phyloP scores from a whole-genome alignment of 1,140 invertebrate genomes.

The Mamestra configurata region DNA sequence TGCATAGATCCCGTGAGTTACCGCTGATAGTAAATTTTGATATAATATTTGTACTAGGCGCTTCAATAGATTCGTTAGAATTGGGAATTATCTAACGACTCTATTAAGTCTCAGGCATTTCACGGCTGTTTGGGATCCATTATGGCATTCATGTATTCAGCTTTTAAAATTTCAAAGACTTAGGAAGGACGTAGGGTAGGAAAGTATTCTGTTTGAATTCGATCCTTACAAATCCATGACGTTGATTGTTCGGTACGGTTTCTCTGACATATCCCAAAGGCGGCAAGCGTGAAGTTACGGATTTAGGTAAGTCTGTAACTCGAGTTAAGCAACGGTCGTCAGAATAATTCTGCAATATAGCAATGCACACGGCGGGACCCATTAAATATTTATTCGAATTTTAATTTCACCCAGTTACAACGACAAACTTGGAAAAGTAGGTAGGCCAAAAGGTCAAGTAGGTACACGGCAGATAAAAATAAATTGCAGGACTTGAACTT shows the following conservation, averaged over 20 bases:
- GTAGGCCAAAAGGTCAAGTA: conserved; percentile 50
- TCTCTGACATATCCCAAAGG: no score
- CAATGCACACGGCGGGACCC: background rate
- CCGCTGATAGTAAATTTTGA: background rate
- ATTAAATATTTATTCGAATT: conserved; percentile 26
- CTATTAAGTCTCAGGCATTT: no score
- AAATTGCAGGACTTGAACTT: conserved; percentile 60
- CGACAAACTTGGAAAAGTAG: conserved; percentile 33
- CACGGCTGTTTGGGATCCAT: no score
- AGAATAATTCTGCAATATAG: background rate
- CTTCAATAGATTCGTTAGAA: background rate
- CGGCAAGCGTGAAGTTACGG: background rate
- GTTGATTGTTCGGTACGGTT: no score
- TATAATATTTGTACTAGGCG: background rate
- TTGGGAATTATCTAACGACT: no score
- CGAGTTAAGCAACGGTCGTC: background rate
- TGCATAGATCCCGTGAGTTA: no score
- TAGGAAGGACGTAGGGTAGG: no score
- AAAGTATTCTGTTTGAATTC: no score
- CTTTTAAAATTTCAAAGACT: no score
- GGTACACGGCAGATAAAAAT: conserved; percentile 49
- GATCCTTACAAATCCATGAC: no score
- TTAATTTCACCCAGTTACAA: conserved; percentile 26
- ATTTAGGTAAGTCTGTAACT: background rate
- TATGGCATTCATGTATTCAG: no score